phyloP scores from a whole-genome alignment of 1,140 invertebrate species.

The Oedothorax gibbosus region DNA sequence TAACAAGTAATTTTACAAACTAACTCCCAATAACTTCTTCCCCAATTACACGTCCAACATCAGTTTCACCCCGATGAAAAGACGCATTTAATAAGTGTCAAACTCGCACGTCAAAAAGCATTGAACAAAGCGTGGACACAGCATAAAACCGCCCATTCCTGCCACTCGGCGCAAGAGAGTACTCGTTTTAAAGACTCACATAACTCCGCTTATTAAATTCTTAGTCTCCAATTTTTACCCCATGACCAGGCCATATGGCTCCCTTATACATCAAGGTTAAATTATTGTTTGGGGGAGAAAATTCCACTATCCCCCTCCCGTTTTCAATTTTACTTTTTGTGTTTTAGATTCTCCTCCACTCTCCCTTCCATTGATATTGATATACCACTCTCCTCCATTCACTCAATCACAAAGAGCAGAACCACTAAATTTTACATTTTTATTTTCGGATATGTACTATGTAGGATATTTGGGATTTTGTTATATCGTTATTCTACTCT shows the following conservation, averaged over 20 bases:
- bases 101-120: background rate
- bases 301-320: background rate
- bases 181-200: constrained; percentile 30
- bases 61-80: background rate
- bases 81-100: constrained; percentile 23
- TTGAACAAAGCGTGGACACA: background rate
- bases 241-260: constrained; percentile 53
- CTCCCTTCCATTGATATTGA: background rate
- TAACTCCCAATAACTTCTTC: background rate
- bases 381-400: background rate
- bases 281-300: constrained; percentile 34
- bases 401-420: background rate
- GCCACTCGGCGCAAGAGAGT: constrained; percentile 19
- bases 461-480: no score
- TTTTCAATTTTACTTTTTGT: constrained; percentile 37
- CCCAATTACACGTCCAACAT: background rate
- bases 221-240: constrained; percentile 46
- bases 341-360: background rate
- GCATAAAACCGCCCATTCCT: constrained; percentile 17
- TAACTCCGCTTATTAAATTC: constrained; percentile 54
- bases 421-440: constrained; percentile 27
- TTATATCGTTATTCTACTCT: no score
- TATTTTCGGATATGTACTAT: constrained; percentile 1
- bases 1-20: background rate
- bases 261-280: constrained; percentile 41